A percentile compares a stretch with the other conserved stretches of the same genome.
Evolutionary conservation across 2,797 vertebrate species (phyloP).

Genomic region (Scolopax bukidnonensis): DNA sequence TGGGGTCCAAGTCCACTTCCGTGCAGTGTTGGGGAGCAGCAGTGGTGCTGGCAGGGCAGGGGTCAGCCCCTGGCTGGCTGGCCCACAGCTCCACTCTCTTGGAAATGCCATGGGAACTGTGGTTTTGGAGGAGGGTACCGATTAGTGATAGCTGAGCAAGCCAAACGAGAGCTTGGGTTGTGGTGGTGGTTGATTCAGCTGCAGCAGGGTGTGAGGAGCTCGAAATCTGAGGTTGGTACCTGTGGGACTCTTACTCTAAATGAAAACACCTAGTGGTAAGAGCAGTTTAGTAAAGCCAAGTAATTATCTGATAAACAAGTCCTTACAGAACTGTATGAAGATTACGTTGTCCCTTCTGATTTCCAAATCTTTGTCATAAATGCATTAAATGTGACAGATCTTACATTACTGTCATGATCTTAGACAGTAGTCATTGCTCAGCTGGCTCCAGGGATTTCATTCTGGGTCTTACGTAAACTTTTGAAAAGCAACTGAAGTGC

Average conservation of each 20-base stretch:
- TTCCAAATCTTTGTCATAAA: neutral
- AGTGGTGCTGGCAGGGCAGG: rapidly evolving
- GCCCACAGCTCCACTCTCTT: rapidly evolving
- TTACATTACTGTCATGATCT: conserved; percentile 1
- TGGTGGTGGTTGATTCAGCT: neutral
- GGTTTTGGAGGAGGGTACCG: neutral
- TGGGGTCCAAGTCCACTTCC: rapidly evolving
- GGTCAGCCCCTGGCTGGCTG: rapidly evolving
- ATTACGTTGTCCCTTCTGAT: conserved; percentile 16
- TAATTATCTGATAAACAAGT: neutral
- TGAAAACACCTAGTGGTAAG: neutral
- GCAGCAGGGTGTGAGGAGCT: neutral
- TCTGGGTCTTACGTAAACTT: neutral
- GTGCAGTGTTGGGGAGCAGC: rapidly evolving
- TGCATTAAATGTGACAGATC: conserved; percentile 16
- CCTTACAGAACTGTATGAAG: neutral
- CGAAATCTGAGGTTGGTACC: neutral
- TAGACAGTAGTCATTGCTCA: conserved; percentile 12
- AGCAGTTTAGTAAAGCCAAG: neutral
- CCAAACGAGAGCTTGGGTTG: neutral
- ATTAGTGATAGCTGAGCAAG: neutral
- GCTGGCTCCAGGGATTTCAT: neutral
- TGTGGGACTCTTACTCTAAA: neutral
- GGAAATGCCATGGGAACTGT: neutral
- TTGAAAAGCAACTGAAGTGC: neutral